Base-by-base conservation (phyloP, 2,113 vertebrate genomes). In the Callipepla squamata region DNA sequence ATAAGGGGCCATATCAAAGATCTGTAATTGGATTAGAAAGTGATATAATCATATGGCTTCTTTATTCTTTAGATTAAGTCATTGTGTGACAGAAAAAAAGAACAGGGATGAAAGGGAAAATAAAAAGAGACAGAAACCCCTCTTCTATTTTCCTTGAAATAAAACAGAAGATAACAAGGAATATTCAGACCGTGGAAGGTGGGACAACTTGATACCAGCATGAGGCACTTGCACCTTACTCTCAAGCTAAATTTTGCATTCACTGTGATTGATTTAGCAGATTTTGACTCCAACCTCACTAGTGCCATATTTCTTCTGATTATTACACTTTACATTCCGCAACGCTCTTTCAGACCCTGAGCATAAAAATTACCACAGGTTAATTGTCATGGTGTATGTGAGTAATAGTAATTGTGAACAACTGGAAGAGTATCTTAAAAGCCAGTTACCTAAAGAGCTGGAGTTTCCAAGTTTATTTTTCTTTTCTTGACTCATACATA, bases 11-110 rank as follows among this genome's bases (percentile, higher is more conserved):
- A 80, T 94, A 97, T 96, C 95, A 97, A 97, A 95, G 93, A 94
- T 89, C 85, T 94, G 65, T 95, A 97, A 97, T 96, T 97, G 97
- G 95, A 96, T 96, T 96, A 97, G 61, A 87, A 93, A 91, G 82
- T 93, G 72, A 95, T 96, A 96, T 85, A 87, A 96, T 96, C 91
- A 88, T 85, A 73, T 94, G 51, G 87, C 73, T 53, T 68, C 95
- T 96, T 96, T 96, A 96, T 96, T 97, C 95, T 92, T 95, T 94
- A 96, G 74, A 95, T 94, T 89, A 93, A 95, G 51, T 36, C 55
- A 97, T 96, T 97, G 91, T 96, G 83, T 96, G 77, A 88, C 61
- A 93, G 85, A 45, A 94, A 28, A 15, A 7, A 58, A 82, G 13
- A 86, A 30, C 19, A 32, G 15, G 7, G 55, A 82, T 85, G 66